phyloP scores from a whole-genome alignment of 1,140 invertebrate species.

The Trichonephila clavata region DNA sequence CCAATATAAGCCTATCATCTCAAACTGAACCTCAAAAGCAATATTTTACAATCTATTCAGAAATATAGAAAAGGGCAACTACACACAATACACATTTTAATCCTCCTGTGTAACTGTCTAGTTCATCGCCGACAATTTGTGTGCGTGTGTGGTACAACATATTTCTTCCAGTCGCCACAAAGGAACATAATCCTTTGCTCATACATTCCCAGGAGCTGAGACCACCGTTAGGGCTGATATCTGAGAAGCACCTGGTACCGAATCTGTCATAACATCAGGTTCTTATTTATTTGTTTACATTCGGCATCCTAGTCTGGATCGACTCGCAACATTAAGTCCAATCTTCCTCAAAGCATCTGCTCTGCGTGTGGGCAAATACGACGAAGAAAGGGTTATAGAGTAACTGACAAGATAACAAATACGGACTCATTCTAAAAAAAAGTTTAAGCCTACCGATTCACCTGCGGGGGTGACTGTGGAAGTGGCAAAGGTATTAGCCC shows the following conservation, averaged over 20 bases:
- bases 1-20: not conserved
- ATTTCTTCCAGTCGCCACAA: not conserved
- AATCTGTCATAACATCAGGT: not conserved
- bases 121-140: not conserved
- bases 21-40: not conserved
- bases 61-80: not conserved
- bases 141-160: not conserved
- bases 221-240: not conserved
- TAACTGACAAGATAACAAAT: slow-evolving; percentile 19
- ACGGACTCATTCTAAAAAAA: not conserved
- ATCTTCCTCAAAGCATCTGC: not conserved
- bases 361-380: not conserved
- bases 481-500: not conserved
- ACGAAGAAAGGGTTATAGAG: not conserved
- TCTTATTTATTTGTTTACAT: slow-evolving; percentile 51
- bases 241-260: not conserved
- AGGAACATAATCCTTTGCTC: not conserved
- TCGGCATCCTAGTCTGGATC: not conserved
- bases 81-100: not conserved
- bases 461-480: not conserved
- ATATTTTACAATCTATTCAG: not conserved
- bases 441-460: not conserved
- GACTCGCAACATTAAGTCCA: not conserved
- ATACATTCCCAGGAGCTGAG: not conserved
- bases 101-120: not conserved